phyloP scores from a whole-genome alignment of 1,140 invertebrate species.

The Drosophila repleta region DNA sequence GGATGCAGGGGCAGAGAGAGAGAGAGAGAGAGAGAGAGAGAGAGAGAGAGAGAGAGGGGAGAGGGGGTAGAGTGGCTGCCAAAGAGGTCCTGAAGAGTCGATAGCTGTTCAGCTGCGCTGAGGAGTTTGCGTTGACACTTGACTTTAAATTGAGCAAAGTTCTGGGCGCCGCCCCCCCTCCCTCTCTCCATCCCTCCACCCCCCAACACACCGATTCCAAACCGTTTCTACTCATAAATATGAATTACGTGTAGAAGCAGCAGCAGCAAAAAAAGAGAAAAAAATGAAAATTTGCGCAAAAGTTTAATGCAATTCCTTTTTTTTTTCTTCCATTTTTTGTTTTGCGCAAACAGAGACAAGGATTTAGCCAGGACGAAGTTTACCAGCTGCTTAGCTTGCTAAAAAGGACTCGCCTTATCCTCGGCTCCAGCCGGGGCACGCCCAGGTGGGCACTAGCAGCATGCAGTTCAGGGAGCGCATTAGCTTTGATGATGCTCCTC shows the following conservation, averaged over 20 bases:
- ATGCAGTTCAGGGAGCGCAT: constrained; percentile 65
- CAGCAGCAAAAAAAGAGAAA: no score
- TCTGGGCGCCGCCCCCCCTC: background rate
- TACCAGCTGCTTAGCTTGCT: constrained; percentile 38
- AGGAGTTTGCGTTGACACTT: constrained; percentile 79
- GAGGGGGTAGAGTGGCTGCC: constrained; percentile 10
- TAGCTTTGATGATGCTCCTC: constrained; percentile 69
- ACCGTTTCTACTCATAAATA: constrained; percentile 64
- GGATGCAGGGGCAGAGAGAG: background rate
- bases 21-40: background rate
- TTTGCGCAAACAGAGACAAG: constrained; percentile 38
- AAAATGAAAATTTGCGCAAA: constrained; percentile 57
- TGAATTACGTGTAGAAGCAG: constrained; percentile 71
- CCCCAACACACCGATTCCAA: background rate
- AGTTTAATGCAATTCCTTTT: constrained; percentile 72
- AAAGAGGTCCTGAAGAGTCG: constrained; percentile 65
- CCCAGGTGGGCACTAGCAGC: constrained; percentile 69
- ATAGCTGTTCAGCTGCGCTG: constrained; percentile 61
- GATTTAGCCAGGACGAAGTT: constrained; percentile 50
- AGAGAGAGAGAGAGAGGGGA: background rate
- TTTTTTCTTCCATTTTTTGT: background rate
- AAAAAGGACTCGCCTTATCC: background rate
- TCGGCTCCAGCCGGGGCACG: background rate
- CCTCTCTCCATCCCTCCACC: background rate
- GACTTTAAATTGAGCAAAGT: constrained; percentile 78